Conservation (phyloP, 1,140 invertebrate genomes). For the Drosophila biarmipes region DNA sequence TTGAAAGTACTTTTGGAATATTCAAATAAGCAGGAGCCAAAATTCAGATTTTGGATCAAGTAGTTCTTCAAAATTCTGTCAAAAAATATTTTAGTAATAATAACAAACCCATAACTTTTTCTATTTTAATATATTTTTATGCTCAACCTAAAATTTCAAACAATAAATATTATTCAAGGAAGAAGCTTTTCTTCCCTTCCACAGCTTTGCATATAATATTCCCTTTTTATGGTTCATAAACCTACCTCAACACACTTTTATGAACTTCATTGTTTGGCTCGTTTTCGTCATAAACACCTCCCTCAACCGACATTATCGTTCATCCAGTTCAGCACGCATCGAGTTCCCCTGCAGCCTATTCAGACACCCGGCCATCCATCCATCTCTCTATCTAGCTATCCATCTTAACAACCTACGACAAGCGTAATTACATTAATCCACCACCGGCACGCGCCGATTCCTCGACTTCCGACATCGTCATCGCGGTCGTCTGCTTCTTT, state of each 20-base stretch:
- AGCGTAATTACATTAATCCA: conserved; percentile 79
- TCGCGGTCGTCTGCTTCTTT: conserved; percentile 9
- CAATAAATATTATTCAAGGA: not conserved
- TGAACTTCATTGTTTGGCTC: not conserved
- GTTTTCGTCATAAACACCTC: not conserved
- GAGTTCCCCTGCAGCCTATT: conserved; percentile 23
- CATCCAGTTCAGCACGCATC: conserved; percentile 17
- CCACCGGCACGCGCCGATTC: conserved; percentile 58
- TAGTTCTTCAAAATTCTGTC: too few species aligned
- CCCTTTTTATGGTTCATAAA: not conserved
- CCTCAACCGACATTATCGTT: conserved; percentile 1
- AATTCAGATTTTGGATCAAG: too few species aligned
- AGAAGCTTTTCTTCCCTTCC: not conserved
- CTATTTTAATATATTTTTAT: too few species aligned
- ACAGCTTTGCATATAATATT: not conserved
- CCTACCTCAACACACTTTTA: conserved; percentile 9
- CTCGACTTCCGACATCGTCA: conserved; percentile 15
- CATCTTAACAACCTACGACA: conserved; percentile 65
- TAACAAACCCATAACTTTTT: too few species aligned
- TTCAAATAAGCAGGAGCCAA: too few species aligned
- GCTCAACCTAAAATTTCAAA: too few species aligned
- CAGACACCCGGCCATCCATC: conserved; percentile 7
- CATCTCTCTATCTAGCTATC: conserved; percentile 38
- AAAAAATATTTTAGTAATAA: too few species aligned
- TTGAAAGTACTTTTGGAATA: too few species aligned